Evolutionary conservation across 2,113 vertebrate genomes (phyloP), one percentile per base, ranked within the genome.

Genomic region (Trinectes maculatus): DNA sequence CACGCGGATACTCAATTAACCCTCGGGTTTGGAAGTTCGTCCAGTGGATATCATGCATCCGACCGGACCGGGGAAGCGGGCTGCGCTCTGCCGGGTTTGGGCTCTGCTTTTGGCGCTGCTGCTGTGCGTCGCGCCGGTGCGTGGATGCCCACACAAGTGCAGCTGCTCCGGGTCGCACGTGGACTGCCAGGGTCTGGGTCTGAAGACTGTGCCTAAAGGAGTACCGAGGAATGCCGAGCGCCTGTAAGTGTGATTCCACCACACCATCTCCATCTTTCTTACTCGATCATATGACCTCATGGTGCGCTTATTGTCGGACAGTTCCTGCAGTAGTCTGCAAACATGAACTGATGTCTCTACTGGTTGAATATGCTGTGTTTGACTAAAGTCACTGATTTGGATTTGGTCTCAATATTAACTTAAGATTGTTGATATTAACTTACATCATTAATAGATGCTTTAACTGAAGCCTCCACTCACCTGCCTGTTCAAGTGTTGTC

Each of bases 131-230:
- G 53, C 87, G 57, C 89, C 91, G 15, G 92, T 91, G 57, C 86
- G 89, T 77, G 95, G 95, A 86, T 98, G 97, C 89, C 97, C 97
- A 10, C 93, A 95, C 85, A 98, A 98, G 89, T 99, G 97, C 93
- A 98, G 96, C 73, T 99, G 97, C 91, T 94, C 96, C 18, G 96
- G 96, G 49, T 94, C 96, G 66, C 96, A 94, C 88, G 97, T 99
- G 94, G 96, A 99, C 91, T 99, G 97, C 90, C 97, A 98, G 16
- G 95, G 95, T 82, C 94, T 96, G 71, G 95, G 95, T 77, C 93
- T 99, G 75, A 94, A 87, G 83, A 91, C 89, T 0, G 95, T 98
- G 24, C 97, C 97, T 9, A 95, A 94, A 86, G 96, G 96, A 79
- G 91, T 98, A 84, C 96, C 96, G 79, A 93, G 97, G 89, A 98